Evolutionary conservation across 2,113 vertebrate genomes (phyloP).

Genomic region (Lucifuga dentata): DNA sequence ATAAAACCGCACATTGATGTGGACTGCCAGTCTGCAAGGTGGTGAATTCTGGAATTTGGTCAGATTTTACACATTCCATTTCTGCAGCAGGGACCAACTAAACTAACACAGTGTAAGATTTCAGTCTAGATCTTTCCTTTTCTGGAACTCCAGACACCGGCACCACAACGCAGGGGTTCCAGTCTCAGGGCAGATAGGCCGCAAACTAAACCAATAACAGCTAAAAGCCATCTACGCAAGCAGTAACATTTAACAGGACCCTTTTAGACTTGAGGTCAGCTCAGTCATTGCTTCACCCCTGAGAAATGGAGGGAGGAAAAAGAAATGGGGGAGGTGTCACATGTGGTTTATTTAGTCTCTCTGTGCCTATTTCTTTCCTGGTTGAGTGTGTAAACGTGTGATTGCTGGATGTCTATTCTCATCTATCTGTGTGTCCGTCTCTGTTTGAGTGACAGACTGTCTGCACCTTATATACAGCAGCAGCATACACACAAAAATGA

Average conservation of each 20-base stretch:
- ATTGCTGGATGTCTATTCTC: conserved; percentile 64
- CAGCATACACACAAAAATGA: conserved; percentile 31
- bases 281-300: conserved; percentile 31
- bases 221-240: conserved; percentile 11
- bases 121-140: conserved; percentile 14
- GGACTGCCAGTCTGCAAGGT: conserved; percentile 13
- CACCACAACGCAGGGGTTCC: neutral
- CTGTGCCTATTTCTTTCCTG: conserved; percentile 39
- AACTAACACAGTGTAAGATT: conserved; percentile 39
- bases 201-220: conserved; percentile 29
- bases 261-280: conserved; percentile 32
- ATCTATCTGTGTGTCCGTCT: conserved; percentile 71
- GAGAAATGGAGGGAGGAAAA: conserved; percentile 11
- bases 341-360: conserved; percentile 49
- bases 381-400: conserved; percentile 70
- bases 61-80: conserved; percentile 21
- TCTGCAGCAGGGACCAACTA: conserved; percentile 34
- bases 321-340: conserved; percentile 18
- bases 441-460: conserved; percentile 56
- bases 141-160: neutral
- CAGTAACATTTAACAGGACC: conserved; percentile 38
- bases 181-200: conserved; percentile 9
- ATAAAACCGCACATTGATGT: conserved; percentile 18
- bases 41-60: neutral
- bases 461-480: conserved; percentile 25